Conservation (phyloP, 2,113 vertebrate genomes). For the human region DNA sequence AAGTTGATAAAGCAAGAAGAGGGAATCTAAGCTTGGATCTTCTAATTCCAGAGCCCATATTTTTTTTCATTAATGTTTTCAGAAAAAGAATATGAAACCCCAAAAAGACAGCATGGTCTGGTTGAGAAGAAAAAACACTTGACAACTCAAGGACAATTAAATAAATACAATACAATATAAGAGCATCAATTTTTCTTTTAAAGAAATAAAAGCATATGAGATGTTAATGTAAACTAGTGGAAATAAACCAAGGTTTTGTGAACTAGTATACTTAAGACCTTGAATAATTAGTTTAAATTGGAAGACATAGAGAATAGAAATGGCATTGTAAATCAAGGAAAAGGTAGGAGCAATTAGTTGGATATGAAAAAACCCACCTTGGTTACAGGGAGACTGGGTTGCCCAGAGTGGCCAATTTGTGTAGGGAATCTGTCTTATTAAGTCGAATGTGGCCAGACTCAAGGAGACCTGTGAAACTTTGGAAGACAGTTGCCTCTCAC, state of each 20-base stretch:
- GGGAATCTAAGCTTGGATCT: background rate
- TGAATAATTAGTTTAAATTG: background rate
- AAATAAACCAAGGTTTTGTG: background rate
- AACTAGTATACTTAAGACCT: background rate
- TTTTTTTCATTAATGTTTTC: constrained; percentile 42
- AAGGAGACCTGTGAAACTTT: background rate
- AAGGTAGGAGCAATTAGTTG: background rate
- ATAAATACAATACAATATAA: background rate
- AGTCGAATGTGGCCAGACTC: background rate
- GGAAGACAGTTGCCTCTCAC: background rate
- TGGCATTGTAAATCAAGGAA: background rate
- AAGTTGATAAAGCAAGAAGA: background rate
- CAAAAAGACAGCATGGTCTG: background rate
- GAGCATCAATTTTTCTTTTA: background rate
- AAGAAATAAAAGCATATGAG: background rate
- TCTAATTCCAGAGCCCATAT: background rate
- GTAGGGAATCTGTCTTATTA: background rate
- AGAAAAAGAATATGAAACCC: background rate
- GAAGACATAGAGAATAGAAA: background rate
- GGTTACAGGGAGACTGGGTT: background rate
- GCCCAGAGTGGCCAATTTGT: background rate
- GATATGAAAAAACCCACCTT: background rate
- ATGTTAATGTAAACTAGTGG: no score
- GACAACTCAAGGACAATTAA: background rate
- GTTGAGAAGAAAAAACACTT: background rate